Evolutionary conservation across 2,888 invertebrate genomes (phyloP), one percentile per base, ranked within the genome.

Genomic region (Drosophila subsilvestris): DNA sequence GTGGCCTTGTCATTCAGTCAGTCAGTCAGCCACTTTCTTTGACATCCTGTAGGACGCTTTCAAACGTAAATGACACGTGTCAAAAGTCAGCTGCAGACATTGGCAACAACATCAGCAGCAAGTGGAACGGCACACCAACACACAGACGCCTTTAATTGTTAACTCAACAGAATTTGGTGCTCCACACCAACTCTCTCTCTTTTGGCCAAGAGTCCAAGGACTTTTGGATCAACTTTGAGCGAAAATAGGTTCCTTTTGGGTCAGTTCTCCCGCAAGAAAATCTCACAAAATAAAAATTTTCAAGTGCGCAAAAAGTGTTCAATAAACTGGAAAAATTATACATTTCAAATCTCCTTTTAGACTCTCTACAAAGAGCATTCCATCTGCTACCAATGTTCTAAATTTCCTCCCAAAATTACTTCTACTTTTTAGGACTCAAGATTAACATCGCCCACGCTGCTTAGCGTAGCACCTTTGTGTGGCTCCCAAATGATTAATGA

Each of bases 401-500:
- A 32, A 43, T 59, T 55, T 58, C 18, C 62, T 25, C 44, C 53
- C 27, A 42, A 18, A 10, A 10, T 10, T 45, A 18, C 44, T 29
- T 47, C n/a, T 32, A 22, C 32, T 57, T 57, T 37, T 7, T n/a
- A 7, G 37, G 48, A 20, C 37, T 14, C 43, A 32, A 70, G 71
- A 71, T 71, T 71, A 71, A 71, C 71, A 63, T 73, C 54, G 45
- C 50, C 61, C 54, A 56, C 47, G 47, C 63, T 12, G 86, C 75
- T 70, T 65, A 76, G 86, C 75, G 68, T 65, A 76, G 63, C 87
- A 89, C 89, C 88, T 88, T 84, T 78, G 83, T 67, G 69, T n/a
- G 32, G 70, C 76, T n/a, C 7, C 37, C 79, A 78, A 84, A 81
- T 88, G 89, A 89, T 89, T 89, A 89, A 89, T 89, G 89, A 86